Conservation (phyloP, 2,888 invertebrate genomes). For the Yponomeuta sedellus region DNA sequence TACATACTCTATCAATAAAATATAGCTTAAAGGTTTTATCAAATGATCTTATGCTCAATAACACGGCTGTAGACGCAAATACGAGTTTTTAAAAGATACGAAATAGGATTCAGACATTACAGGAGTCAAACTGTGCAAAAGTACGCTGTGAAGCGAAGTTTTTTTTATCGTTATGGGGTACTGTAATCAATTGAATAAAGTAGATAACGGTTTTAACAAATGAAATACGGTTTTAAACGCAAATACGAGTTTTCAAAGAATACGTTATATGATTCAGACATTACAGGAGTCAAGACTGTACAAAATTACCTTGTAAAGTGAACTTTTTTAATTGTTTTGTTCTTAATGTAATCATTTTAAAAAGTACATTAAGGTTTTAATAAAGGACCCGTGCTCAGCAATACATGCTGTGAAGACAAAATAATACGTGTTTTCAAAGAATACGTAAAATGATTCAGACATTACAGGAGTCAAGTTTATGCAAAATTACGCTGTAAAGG, state of each 20-base stretch:
- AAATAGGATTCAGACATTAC: too few species aligned
- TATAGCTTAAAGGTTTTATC: too few species aligned
- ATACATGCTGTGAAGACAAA: too few species aligned
- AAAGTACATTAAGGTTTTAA: neutral
- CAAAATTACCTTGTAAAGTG: too few species aligned
- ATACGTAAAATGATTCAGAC: neutral
- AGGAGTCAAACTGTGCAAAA: too few species aligned
- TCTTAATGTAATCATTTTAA: neutral
- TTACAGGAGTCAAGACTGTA: neutral
- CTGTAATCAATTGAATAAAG: neutral
- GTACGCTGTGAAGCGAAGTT: too few species aligned
- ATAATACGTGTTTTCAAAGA: neutral
- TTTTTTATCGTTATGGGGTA: neutral
- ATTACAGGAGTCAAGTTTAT: neutral
- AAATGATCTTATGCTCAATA: too few species aligned
- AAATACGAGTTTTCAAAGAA: neutral
- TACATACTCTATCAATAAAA: too few species aligned
- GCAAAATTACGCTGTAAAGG: neutral
- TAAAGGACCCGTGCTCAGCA: too few species aligned
- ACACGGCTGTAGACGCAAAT: too few species aligned
- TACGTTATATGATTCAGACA: neutral
- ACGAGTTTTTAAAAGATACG: too few species aligned
- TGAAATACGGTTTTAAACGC: neutral
- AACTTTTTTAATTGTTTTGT: too few species aligned
- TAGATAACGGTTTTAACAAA: neutral